Evolutionary conservation across 2,113 vertebrate species (phyloP).

Genomic region (Dasyprocta punctata): DNA sequence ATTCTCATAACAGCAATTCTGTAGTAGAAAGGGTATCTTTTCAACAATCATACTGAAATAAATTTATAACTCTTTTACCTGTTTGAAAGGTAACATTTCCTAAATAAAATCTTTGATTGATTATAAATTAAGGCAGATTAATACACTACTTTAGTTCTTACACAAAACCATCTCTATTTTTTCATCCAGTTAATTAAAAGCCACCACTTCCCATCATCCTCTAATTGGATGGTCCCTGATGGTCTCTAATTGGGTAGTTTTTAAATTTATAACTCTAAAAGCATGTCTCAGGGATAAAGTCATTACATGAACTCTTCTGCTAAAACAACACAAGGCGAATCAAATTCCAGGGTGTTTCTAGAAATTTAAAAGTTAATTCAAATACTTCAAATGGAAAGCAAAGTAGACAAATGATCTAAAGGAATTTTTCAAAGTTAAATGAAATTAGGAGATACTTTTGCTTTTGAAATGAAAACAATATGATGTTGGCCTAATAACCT

Average conservation of each 20-base stretch:
- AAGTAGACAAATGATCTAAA: background rate
- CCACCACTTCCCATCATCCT: background rate
- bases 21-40: background rate
- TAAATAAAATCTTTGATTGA: background rate
- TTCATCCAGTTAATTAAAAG: slow-evolving; percentile 49
- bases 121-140: slow-evolving; percentile 9
- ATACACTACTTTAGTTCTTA: background rate
- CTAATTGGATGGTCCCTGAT: slow-evolving; percentile 1
- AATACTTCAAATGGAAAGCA: slow-evolving; percentile 14
- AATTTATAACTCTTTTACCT: background rate
- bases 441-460: background rate
- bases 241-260: slow-evolving; percentile 12
- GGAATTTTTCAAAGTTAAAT: background rate
- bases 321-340: background rate
- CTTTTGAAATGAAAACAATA: background rate
- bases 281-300: background rate
- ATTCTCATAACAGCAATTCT: background rate
- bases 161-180: background rate
- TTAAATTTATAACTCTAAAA: slow-evolving; percentile 18
- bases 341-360: background rate
- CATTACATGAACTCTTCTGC: background rate
- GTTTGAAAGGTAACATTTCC: background rate
- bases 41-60: background rate
- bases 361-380: background rate
- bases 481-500: background rate